Percentiles rank a stretch among this genome's conserved stretches.
Conservation (phyloP, 2,113 vertebrate species). For the Tympanuchus pallidicinctus region DNA sequence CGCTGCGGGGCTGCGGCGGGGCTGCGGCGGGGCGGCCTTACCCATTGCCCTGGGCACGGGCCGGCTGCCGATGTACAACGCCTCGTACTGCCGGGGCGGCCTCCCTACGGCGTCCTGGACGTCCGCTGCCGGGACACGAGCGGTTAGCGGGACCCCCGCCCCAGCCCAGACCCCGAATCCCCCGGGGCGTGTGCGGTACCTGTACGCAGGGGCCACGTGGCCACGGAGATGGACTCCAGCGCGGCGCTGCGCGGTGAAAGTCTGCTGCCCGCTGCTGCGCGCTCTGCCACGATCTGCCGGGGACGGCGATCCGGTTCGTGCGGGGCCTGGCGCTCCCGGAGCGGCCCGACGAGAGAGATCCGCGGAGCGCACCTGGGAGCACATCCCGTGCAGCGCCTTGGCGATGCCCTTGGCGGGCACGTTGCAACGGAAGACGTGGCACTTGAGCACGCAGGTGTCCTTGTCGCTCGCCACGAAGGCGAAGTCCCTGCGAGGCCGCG, state of each 20-base stretch:
- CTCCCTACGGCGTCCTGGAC: constrained; percentile 86
- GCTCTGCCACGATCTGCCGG: constrained; percentile 87
- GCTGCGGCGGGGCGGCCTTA: constrained; percentile 60
- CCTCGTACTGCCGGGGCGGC: constrained; percentile 89
- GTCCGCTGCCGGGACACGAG: constrained; percentile 80
- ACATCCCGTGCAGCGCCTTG: constrained; percentile 90
- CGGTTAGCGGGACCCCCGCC: not conserved
- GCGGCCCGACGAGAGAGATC: not conserved
- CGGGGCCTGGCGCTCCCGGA: not conserved
- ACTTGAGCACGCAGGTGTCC: constrained; percentile 94
- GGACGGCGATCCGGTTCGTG: not conserved
- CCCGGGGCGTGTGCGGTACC: too few relatives aligned
- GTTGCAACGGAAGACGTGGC: constrained; percentile 94
- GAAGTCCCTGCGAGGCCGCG: constrained; percentile 86
- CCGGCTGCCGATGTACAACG: constrained; percentile 89
- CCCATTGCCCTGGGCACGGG: constrained; percentile 93
- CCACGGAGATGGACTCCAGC: constrained; percentile 83
- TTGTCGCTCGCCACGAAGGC: constrained; percentile 96
- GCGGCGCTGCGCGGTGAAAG: constrained; percentile 70
- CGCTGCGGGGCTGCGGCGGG: not conserved
- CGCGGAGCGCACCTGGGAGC: constrained; percentile 87
- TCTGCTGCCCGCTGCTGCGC: constrained; percentile 71
- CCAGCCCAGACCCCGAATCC: not conserved
- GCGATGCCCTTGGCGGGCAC: constrained; percentile 94
- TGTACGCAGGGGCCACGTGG: not conserved